Evolutionary conservation across 2,113 vertebrate genomes (phyloP).

Genomic region (Peucedramus taeniatus): DNA sequence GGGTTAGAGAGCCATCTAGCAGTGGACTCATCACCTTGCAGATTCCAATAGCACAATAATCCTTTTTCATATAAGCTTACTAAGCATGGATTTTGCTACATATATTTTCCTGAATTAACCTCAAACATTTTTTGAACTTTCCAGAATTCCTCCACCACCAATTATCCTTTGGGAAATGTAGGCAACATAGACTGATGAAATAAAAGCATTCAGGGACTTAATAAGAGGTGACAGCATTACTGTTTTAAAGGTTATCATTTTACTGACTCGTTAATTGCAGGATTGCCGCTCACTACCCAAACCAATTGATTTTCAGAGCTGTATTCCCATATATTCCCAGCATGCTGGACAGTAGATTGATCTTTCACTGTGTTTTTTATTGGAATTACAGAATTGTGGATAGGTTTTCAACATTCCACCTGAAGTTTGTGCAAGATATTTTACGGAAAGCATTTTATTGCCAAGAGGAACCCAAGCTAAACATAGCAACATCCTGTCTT

Average conservation of each 20-base stretch:
- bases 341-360: background rate
- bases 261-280: background rate
- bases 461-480: conserved; percentile 5
- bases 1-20: conserved; percentile 37
- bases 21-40: background rate
- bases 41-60: background rate
- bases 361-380: background rate
- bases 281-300: background rate
- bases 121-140: background rate
- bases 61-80: background rate
- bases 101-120: background rate
- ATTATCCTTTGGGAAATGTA: background rate
- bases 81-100: background rate
- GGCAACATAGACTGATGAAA: background rate
- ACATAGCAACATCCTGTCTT: background rate
- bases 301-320: background rate
- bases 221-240: background rate
- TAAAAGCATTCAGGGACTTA: background rate
- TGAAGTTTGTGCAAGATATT: background rate
- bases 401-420: background rate
- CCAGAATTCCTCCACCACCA: background rate
- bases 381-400: background rate
- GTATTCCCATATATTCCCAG: background rate
- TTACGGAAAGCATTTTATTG: background rate
- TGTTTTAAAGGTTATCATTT: background rate